Percentiles rank a stretch among this genome's conserved stretches.
These are phyloP conservation scores for Anhinga anhinga DNA, from an alignment of 2,113 vertebrate genomes.

Conservation along the genomic window DNA sequence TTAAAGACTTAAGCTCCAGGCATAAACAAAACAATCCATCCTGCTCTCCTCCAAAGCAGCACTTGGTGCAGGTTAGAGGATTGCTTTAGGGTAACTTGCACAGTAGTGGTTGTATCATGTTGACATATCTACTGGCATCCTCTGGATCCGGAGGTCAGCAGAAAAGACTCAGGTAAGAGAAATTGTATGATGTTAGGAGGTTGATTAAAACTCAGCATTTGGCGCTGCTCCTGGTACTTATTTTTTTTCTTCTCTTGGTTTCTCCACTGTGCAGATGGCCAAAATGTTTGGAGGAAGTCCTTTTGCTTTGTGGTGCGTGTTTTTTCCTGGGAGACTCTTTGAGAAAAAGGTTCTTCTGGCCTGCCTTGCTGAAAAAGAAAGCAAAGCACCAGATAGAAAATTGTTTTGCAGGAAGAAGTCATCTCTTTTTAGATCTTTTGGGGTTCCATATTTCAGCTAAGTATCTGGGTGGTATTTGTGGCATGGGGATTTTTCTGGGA, in stretches of 20 bases:
- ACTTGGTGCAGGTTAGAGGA: constrained; percentile 18
- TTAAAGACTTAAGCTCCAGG: constrained; percentile 22
- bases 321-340: background rate
- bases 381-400: background rate
- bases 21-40: constrained; percentile 19
- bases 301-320: background rate
- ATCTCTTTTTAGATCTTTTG: background rate
- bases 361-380: background rate
- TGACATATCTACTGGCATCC: background rate
- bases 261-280: background rate
- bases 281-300: background rate
- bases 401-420: background rate
- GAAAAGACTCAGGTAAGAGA: background rate
- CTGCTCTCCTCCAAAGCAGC: background rate
- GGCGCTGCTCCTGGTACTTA: background rate
- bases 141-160: background rate
- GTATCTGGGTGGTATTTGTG: background rate
- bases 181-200: background rate
- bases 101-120: background rate
- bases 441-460: background rate
- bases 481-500: background rate
- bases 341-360: background rate
- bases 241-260: background rate
- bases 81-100: background rate
- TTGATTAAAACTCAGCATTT: background rate